phyloP scores from a whole-genome alignment of 37 sponge, comb jelly and placozoan species.

The Halichondria panicea region DNA sequence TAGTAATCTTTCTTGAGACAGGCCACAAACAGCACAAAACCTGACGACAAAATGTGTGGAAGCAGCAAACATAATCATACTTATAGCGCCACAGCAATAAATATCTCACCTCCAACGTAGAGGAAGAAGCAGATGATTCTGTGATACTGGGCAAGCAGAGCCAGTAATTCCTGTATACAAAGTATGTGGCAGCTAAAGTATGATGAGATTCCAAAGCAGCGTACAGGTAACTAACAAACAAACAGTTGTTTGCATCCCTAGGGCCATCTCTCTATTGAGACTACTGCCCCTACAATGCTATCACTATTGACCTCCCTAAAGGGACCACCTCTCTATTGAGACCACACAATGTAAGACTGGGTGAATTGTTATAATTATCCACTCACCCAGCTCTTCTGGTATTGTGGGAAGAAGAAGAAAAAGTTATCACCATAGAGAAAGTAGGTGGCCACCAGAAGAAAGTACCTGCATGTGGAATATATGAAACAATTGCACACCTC shows the following conservation, averaged over 20 bases:
- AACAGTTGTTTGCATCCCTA: no score
- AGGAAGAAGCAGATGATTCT: slow-evolving; percentile 80
- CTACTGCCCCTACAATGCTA: no score
- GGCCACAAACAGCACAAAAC: slow-evolving; percentile 89
- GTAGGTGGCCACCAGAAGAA: slow-evolving; percentile 73
- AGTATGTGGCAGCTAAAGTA: background rate
- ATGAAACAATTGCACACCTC: no score
- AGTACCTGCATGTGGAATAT: slow-evolving; percentile 60
- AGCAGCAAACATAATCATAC: background rate
- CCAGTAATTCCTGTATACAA: slow-evolving; percentile 44
- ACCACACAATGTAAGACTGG: no score
- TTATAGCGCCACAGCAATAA: background rate
- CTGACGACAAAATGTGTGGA: slow-evolving; percentile 8
- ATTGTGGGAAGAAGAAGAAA: slow-evolving; percentile 64
- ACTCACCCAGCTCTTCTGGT: no score
- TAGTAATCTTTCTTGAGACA: slow-evolving; percentile 85
- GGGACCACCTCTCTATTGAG: no score
- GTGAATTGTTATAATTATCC: no score
- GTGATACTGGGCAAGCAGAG: slow-evolving; percentile 74
- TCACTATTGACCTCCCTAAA: no score
- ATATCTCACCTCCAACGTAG: slow-evolving; percentile 71
- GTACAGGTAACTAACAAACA: no score
- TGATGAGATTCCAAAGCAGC: no score
- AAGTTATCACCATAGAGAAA: slow-evolving; percentile 83
- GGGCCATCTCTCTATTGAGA: no score